Evolutionary conservation across 2,888 invertebrate species (phyloP), one percentile per base, ranked within the genome.

Genomic region (Dendrolimus houi): DNA sequence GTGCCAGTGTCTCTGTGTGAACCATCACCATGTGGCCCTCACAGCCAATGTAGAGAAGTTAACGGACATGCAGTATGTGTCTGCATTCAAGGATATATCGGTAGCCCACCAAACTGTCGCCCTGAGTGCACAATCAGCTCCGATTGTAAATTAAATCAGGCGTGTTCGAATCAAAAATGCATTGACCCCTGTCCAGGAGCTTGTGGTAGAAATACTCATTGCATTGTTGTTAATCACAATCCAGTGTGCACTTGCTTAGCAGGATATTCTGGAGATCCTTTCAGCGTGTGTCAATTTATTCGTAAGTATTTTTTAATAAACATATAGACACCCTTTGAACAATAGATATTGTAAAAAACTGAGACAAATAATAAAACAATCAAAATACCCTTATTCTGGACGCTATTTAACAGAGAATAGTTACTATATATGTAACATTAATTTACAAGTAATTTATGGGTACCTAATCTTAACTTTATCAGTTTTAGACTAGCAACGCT

Each of bases 51-150:
- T 72, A 90, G 93, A 66, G 93, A 93, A 78, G 83, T 93, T 9
- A 94, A 93, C 63, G 93, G 92, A 2, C 93, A 94, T 69, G 94
- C 95, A 0, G 93, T 94, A 7, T 96, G 96, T 70, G 92, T 94
- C 55, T 96, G 96, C 70, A 87, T 94, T 3, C 88, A 92, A 55
- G 93, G 93, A 40, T 95, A 91, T 68, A 83, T 93, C 40, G 95
- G 96, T 41, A 92, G 91, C 62, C 95, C 95, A 55, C 95, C 95
- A 42, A 92, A 93, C 62, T 96, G 96, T 71, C 92, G 95, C 55
- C 96, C 96, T 0, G 96, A 96, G 83, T 96, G 96, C 78, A 91
- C 94, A 54, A 90, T 94, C 40, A 96, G 95, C 77, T 93, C 93
- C 0, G 96, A 96, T 63, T 96, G 96, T 74, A 81, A 92, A 8